Evolutionary conservation across 1,140 invertebrate genomes (phyloP), one percentile per base, ranked within the genome.

Genomic region (Bombus terrestris): DNA sequence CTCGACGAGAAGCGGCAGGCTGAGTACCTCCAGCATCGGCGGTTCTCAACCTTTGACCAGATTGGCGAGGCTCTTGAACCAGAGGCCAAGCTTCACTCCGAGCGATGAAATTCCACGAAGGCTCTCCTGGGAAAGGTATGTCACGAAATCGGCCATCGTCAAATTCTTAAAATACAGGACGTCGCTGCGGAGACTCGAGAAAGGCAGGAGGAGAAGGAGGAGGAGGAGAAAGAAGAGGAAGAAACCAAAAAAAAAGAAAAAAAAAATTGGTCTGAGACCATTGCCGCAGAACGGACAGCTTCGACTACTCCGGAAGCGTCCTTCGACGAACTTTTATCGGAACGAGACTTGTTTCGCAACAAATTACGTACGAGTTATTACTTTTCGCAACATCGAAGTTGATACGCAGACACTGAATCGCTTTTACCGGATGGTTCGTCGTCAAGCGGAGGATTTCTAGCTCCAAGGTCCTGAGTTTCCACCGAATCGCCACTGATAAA

Each of bases 121-220:
- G 86, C 96, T 98, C 76, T 97, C 97, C 91, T 98, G 97, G 97
- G 97, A 98, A 93, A 96, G 97, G 97, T 97, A 95, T 94, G 94
- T 73, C 72, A 73, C 37, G 72, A 69, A 78, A 81, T 13, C 57
- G 59, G 9, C 35, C 35, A 62, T 53, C 41, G 35, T 57, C 4
- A 3, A 9, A 37, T 53, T 47, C 72, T 35, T 73, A 73, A 81
- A 25, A 72, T 22, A 64, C 32, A 0, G 39, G 0, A 41, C 18
- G 39, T 39, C 5, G 28, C 43, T 28, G 3, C 9, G 13, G 22
- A 25, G 39, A 28, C 22, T 0, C 22, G 37, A 35, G 3, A 5
- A 6, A 25, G 0, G 4, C 0, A 2, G 62, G 0, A 9, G 3
- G 10, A 8, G n/a, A n/a, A n/a, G 8, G 18, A 43, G 3, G 13